Evolutionary conservation across 2,113 vertebrate species (phyloP), one percentile per base, ranked within the genome.

Genomic region (Hippocampus zosterae): DNA sequence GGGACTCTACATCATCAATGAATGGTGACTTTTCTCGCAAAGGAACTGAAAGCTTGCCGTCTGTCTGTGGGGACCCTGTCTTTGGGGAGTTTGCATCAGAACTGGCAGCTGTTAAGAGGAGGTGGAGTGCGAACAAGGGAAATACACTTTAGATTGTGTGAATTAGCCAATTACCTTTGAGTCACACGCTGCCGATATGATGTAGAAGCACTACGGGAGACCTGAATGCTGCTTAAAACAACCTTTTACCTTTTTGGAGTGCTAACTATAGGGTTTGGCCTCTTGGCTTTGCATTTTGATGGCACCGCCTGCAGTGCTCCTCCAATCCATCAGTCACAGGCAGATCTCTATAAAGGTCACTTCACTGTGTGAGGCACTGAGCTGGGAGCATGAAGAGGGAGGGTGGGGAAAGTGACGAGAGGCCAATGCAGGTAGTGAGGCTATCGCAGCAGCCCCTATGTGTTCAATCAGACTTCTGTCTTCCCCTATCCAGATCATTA

Each of bases 341-440:
- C 65, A 81, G 53, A 79, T 78, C 78, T 88, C 64, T 79, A 73
- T 60, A 83, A 90, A 85, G 85, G 87, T 88, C 86, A 90, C 74
- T 74, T 75, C 37, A 16, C 73, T 84, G 53, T 78, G 46, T 67
- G 76, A 85, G 79, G 77, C 72, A 3, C 41, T 33, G 63, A 76
- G 65, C 67, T 19, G 6, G 65, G 65, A 37, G 27, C 1, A n/a
- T 27, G 23, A 50, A 19, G 19, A 3, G 4, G n/a, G 44, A 18
- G 21, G 12, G 18, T 56, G 65, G 53, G 25, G 5, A 19, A 0
- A 18, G 41, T 41, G 41, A 85, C 33, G 46, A 70, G 70, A 76
- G 67, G 57, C 40, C 46, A 60, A 65, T 46, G 42, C 21, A 56
- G 52, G 25, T 60, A 12, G 27, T 29, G 27, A 2, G 16, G 23